Percentiles rank a stretch among this genome's conserved stretches.
Evolutionary conservation across 2,797 vertebrate species (phyloP).

Genomic region (Enoplosus armatus): DNA sequence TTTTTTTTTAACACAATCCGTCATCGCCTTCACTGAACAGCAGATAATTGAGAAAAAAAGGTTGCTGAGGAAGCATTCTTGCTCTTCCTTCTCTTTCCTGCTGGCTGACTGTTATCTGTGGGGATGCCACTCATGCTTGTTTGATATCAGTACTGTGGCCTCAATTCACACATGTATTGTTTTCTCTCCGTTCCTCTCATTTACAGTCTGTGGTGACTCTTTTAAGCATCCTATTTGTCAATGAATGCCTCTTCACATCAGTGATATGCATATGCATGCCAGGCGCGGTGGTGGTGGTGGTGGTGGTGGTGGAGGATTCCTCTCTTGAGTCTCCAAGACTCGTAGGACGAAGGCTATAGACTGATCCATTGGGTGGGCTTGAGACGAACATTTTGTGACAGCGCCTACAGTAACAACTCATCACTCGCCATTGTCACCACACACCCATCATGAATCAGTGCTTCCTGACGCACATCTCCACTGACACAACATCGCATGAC

Average conservation of each 20-base stretch:
- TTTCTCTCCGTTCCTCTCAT: conserved; percentile 39
- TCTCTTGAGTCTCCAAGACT: conserved; percentile 31
- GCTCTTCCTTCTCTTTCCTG: conserved; percentile 35
- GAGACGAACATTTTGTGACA: conserved; percentile 75
- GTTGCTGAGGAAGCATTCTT: conserved; percentile 69
- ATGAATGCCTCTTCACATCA: conserved; percentile 47
- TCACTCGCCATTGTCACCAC: conserved; percentile 58
- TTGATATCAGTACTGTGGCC: conserved; percentile 58
- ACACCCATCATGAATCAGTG: conserved; percentile 71
- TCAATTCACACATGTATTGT: conserved; percentile 49
- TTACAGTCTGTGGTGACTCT: conserved; percentile 43
- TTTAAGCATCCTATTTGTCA: conserved; percentile 51
- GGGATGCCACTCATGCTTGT: conserved; percentile 49
- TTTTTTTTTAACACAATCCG: conserved; percentile 55
- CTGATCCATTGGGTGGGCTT: conserved; percentile 50
- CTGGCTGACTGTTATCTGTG: conserved; percentile 52
- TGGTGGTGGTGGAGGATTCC: conserved; percentile 40
- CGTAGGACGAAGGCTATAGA: conserved; percentile 40
- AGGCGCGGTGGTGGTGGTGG: conserved; percentile 10
- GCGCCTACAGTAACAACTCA: conserved; percentile 68
- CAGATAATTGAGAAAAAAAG: conserved; percentile 70
- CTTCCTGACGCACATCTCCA: conserved; percentile 69
- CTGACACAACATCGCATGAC: conserved; percentile 65
- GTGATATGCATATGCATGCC: conserved; percentile 38
- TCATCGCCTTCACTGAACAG: conserved; percentile 66